Conservation (phyloP, 2,113 vertebrate genomes). For the Paracanthobrama guichenoti region DNA sequence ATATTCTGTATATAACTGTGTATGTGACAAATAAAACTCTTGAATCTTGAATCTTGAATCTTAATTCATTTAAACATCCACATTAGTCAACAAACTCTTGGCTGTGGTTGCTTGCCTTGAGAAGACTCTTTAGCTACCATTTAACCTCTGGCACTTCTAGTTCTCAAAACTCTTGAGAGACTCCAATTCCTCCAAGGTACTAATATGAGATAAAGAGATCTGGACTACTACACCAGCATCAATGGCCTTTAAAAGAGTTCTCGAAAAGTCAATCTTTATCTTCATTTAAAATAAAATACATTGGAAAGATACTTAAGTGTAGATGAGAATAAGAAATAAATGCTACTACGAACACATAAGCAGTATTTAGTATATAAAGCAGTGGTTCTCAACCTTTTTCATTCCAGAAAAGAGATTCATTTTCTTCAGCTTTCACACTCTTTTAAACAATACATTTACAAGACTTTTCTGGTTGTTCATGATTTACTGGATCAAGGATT, state of each 20-base stretch:
- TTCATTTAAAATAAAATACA: neutral
- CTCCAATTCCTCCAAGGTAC: neutral
- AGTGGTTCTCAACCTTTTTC: no score
- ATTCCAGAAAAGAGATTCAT: no score
- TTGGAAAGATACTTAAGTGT: neutral
- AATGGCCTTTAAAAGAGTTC: neutral
- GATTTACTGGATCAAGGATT: no score
- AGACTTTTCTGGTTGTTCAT: no score
- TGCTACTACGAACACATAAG: neutral
- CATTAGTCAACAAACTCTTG: neutral
- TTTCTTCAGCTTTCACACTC: no score
- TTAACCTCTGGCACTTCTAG: neutral
- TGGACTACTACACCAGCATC: neutral
- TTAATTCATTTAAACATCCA: neutral
- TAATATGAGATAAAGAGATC: neutral
- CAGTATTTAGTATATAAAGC: neutral
- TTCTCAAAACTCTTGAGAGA: neutral
- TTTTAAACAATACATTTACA: no score
- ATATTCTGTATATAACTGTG: no score
- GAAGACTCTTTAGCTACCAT: neutral
- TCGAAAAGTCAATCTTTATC: neutral
- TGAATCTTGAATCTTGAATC: no score
- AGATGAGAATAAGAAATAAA: neutral
- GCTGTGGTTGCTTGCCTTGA: neutral
- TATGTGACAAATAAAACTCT: no score